phyloP scores from a whole-genome alignment of 2,888 invertebrate genomes.

The Andrena minutula region DNA sequence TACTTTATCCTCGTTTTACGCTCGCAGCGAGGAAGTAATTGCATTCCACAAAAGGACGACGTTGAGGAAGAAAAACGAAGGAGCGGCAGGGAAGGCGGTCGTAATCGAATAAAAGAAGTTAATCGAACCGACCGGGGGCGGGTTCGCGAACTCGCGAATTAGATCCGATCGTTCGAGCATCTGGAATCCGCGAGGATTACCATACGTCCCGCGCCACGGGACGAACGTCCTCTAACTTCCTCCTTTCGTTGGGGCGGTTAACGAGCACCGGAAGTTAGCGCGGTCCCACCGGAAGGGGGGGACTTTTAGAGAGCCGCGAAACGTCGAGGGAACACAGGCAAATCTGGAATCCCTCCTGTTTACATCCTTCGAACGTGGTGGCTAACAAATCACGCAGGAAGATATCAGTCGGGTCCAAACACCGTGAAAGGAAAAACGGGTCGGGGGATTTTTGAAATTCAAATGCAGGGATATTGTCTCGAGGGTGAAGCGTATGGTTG shows the following conservation, averaged over 20 bases:
- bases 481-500: neutral
- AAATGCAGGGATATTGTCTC: slow-evolving; percentile 11
- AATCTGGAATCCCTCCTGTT: slow-evolving; percentile 7
- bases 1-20: neutral
- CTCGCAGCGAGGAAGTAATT: slow-evolving; percentile 23
- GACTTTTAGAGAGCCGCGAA: neutral
- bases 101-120: slow-evolving; percentile 61
- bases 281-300: neutral
- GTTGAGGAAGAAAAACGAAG: neutral
- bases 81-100: neutral
- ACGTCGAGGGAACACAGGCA: neutral
- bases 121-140: slow-evolving; percentile 25
- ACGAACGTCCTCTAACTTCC: slow-evolving; percentile 41
- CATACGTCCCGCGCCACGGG: slow-evolving; percentile 34
- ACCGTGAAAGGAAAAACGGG: neutral
- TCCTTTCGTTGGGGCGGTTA: slow-evolving; percentile 55
- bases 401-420: neutral
- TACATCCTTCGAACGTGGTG: slow-evolving; percentile 7
- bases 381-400: slow-evolving; percentile 19
- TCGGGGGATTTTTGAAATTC: slow-evolving; percentile 26
- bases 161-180: slow-evolving; percentile 17
- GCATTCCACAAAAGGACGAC: slow-evolving; percentile 7
- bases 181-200: slow-evolving; percentile 27
- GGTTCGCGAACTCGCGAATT: slow-evolving; percentile 36
- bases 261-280: slow-evolving; percentile 66